Conservation (phyloP, 2,113 vertebrate genomes). For the Thryonomys swinderianus region DNA sequence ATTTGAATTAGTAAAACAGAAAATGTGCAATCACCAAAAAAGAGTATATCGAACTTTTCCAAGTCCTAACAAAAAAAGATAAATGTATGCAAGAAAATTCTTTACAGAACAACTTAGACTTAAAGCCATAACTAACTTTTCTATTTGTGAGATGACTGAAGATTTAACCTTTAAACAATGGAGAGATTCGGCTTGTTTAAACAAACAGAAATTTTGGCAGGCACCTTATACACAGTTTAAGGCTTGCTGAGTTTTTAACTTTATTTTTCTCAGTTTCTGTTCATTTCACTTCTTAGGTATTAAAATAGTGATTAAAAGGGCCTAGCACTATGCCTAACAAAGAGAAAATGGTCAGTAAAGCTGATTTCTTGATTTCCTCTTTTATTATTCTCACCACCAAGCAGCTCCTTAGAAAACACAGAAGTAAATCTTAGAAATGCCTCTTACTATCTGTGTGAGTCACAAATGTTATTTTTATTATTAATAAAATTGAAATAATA, state of each 20-base stretch:
- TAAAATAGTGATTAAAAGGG: background rate
- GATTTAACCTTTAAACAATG: background rate
- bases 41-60: background rate
- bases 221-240: background rate
- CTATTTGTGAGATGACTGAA: background rate
- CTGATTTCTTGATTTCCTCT: background rate
- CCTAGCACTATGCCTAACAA: background rate
- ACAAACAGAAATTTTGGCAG: background rate
- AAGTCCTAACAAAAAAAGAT: background rate
- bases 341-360: background rate
- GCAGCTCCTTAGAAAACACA: conserved; percentile 8
- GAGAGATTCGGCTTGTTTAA: background rate
- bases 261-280: background rate
- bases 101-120: background rate
- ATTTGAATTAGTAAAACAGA: background rate
- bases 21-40: background rate
- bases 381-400: background rate
- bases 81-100: background rate
- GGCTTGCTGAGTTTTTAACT: background rate
- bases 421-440: background rate
- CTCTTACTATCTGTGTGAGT: background rate
- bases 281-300: background rate
- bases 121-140: background rate
- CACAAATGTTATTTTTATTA: background rate
- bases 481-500: conserved; percentile 29